phyloP scores from a whole-genome alignment of 1,140 invertebrate genomes.

The Sinonovacula constricta region DNA sequence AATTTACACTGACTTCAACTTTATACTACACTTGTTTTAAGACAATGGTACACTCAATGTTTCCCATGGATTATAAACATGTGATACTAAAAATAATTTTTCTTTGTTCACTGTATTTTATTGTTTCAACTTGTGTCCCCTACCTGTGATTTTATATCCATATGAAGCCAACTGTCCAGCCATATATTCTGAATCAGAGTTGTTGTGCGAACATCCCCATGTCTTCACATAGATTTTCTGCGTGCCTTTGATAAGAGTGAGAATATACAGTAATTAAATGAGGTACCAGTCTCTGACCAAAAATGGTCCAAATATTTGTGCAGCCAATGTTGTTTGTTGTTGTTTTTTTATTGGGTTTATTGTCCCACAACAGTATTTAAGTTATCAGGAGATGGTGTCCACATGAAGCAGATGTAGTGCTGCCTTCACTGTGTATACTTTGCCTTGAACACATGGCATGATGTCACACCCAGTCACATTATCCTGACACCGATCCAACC shows the following conservation, averaged over 20 bases:
- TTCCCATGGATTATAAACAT: background rate
- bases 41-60: background rate
- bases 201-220: constrained; percentile 99
- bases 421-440: background rate
- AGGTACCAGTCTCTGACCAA: background rate
- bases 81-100: background rate
- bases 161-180: constrained; percentile 92
- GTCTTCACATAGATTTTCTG: constrained; percentile 96
- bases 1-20: too few relatives aligned
- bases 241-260: constrained; percentile 82
- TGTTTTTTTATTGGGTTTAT: too few relatives aligned
- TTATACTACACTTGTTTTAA: too few relatives aligned
- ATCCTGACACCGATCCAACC: too few relatives aligned
- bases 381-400: background rate
- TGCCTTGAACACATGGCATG: too few relatives aligned
- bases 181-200: constrained; percentile 97
- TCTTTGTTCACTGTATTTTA: too few relatives aligned
- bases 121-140: too few relatives aligned
- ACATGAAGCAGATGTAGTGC: background rate
- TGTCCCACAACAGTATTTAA: background rate
- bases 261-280: background rate
- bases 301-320: too few relatives aligned
- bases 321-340: too few relatives aligned
- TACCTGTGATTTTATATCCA: constrained; percentile 89
- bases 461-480: too few relatives aligned